Conservation (phyloP, 1,140 invertebrate genomes). For the Pogonognathellus flavescens region DNA sequence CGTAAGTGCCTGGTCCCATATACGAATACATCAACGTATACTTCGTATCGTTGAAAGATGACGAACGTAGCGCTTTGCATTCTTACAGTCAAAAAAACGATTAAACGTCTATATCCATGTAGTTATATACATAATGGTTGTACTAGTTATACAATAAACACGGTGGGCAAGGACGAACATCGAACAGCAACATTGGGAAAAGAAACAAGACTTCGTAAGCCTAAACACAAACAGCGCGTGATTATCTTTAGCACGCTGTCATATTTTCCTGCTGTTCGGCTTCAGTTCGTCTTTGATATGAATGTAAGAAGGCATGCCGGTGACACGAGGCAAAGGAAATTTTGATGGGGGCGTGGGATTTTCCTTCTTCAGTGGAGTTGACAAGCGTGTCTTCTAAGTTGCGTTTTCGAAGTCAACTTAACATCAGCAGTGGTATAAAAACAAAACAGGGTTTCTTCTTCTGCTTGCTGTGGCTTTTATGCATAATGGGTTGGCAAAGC, state of each 20-base stretch:
- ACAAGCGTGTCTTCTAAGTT: conserved; percentile 15
- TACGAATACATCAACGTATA: neutral
- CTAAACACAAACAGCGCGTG: neutral
- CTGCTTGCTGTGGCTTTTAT: neutral
- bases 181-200: no score
- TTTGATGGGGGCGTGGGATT: conserved; percentile 34
- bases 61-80: no score
- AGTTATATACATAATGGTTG: no score
- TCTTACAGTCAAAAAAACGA: no score
- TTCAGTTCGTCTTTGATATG: neutral
- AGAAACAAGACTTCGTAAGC: no score
- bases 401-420: conserved; percentile 7
- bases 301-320: conserved; percentile 11
- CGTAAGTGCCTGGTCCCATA: neutral
- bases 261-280: neutral
- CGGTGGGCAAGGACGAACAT: no score
- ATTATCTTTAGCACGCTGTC: conserved; percentile 2
- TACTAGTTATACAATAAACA: no score
- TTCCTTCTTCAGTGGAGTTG: conserved; percentile 1
- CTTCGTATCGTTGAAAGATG: neutral
- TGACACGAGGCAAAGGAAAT: conserved; percentile 13
- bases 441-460: conserved; percentile 10
- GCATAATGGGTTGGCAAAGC: neutral
- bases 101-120: no score
- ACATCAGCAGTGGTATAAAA: neutral